Base-by-base conservation (phyloP, 1,140 invertebrate species). In the Pemphigus obesinymphae region DNA sequence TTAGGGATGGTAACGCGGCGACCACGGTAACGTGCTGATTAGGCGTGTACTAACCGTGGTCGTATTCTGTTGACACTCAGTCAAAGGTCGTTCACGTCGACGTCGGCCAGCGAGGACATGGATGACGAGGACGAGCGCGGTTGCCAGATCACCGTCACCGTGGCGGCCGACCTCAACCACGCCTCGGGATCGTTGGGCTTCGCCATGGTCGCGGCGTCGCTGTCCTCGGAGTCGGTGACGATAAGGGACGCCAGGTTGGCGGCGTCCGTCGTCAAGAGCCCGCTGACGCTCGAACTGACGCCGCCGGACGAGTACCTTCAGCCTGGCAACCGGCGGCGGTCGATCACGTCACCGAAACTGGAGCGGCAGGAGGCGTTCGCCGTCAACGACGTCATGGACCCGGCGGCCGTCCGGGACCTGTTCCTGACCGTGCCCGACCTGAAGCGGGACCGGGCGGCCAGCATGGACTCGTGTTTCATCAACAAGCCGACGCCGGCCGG, bases 351-450 rank as follows among this genome's bases (percentile, higher is more conserved):
- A 90, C 82, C 88, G 90, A 84, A 90, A 90, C 70, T 93, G 43
- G 92, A 93, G 55, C 89, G 93, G 10, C 93, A 95, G 85, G 93
- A 94, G 85, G 94, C 94, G 0, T 92, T 93, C 84, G 92, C 93
- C 20, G 83, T 85, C 43, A 84, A 83, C 82, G 89, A 88, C 72
- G 89, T n/a, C n/a, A n/a, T 89, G 83, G 0, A 82, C 10, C 61
- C 83, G 23, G 86, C 88, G 34, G 87, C 89, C 10, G 91, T 91
- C 0, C 89, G 91, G 29, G 93, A 95, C 85, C 93, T 94, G 78
- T 95, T 94, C 85, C 87, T 94, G 2, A 90, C 92, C 20, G 93
- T 95, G n/a, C 93, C 93, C 2, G 93, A 95, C 84, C 86, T 95
- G 78, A 92, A 92, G 84, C 88, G 94, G 1, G 94, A 95, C 85